These are phyloP conservation scores for Isaurus tuberculatus DNA, from an alignment of 92 coral and sea anemone species.

Conservation along the genomic window DNA sequence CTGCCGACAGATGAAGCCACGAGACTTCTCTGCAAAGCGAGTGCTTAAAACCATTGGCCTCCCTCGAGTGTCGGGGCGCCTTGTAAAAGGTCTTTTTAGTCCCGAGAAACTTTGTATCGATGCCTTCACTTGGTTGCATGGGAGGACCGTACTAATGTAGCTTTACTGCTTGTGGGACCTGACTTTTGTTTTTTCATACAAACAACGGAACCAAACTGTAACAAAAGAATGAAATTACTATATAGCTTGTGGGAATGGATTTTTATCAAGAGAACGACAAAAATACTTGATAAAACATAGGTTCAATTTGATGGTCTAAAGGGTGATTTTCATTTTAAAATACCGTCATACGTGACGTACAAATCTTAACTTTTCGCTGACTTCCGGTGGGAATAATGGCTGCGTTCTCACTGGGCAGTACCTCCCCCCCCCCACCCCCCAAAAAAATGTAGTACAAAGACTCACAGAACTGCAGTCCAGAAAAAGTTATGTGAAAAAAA, in stretches of 20 bases:
- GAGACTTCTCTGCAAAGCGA: too few species aligned
- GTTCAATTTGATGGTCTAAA: constrained; percentile 18
- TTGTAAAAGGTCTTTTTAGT: too few species aligned
- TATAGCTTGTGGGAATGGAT: not conserved
- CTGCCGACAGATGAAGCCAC: too few species aligned
- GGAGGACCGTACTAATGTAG: not conserved
- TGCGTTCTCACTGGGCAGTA: not conserved
- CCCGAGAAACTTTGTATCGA: too few species aligned
- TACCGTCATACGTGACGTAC: constrained; percentile 15
- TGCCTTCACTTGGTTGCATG: too few species aligned
- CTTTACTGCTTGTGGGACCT: not conserved
- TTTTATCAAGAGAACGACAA: not conserved
- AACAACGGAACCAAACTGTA: not conserved
- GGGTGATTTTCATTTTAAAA: constrained; percentile 19
- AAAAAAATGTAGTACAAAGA: too few species aligned
- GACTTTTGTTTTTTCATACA: not conserved
- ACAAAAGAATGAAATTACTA: not conserved
- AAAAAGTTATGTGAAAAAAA: too few species aligned
- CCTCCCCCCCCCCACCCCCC: not conserved
- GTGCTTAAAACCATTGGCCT: too few species aligned
- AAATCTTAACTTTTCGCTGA: constrained; percentile 9
- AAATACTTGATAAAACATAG: constrained; percentile 9
- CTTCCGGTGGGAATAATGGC: constrained; percentile 12
- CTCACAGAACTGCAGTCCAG: too few species aligned
- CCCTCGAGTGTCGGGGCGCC: too few species aligned